Conservation (phyloP, 92 coral and sea anemone species). For the Epizoanthus rinbou region DNA sequence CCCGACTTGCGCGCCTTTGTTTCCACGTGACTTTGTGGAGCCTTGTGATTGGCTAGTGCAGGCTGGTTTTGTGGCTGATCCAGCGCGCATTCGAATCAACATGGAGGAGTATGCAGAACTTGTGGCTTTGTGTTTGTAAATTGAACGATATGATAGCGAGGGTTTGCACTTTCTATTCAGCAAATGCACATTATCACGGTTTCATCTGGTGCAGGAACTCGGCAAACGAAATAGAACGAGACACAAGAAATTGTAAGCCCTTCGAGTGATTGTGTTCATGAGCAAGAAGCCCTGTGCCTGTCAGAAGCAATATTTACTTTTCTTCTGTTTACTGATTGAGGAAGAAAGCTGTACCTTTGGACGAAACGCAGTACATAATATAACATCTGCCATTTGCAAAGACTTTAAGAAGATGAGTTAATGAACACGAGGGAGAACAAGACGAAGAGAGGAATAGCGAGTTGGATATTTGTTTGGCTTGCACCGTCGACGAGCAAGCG, state of each 20-base stretch:
- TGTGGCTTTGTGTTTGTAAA: conserved; percentile 12
- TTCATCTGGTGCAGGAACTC: background rate
- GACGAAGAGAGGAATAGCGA: background rate
- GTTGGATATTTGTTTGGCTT: conserved; percentile 1
- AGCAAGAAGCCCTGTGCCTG: conserved; percentile 1
- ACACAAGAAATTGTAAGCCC: background rate
- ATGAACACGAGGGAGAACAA: background rate
- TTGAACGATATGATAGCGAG: conserved; percentile 1
- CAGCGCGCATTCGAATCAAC: background rate
- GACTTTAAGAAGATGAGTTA: background rate
- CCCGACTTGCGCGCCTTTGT: conserved; percentile 5
- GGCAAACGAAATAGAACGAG: background rate
- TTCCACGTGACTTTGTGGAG: conserved; percentile 28
- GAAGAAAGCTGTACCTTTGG: background rate
- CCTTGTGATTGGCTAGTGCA: conserved; percentile 12
- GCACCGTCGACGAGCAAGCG: conserved; percentile 2
- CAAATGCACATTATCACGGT: conserved; percentile 25
- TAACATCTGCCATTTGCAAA: background rate
- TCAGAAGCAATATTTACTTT: conserved; percentile 33
- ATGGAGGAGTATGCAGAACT: background rate
- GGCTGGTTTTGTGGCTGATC: background rate
- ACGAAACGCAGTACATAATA: background rate
- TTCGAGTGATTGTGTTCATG: background rate
- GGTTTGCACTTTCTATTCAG: background rate
- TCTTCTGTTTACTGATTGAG: background rate